phyloP scores from a whole-genome alignment of 2,113 vertebrate genomes.

The Apaloderma vittatum region DNA sequence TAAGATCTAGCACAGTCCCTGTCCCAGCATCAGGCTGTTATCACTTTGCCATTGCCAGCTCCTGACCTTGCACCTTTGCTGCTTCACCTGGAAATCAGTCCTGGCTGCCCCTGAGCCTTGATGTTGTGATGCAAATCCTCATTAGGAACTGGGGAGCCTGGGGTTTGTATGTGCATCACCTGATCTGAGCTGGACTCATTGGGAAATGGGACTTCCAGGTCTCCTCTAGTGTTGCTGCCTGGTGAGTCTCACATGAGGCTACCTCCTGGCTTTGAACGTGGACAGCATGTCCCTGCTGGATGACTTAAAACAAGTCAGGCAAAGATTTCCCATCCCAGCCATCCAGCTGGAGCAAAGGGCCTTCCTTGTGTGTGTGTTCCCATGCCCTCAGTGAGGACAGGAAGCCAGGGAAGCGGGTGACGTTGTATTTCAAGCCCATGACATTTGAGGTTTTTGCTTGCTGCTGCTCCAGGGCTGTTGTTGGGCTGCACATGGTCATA shows the following conservation, averaged over 20 bases:
- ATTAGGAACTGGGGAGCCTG: background rate
- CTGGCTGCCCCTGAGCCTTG: background rate
- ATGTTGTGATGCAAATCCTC: background rate
- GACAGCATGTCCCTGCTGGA: background rate
- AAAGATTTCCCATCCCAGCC: background rate
- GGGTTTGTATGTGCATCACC: background rate
- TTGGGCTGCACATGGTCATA: background rate
- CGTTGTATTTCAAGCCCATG: background rate
- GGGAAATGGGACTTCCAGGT: background rate
- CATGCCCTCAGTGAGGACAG: background rate
- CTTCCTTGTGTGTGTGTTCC: background rate
- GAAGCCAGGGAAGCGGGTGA: background rate
- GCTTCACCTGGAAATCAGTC: background rate
- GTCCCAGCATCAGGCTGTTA: background rate
- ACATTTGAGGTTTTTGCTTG: background rate
- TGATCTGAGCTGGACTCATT: background rate
- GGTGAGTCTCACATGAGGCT: background rate
- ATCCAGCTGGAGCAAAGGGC: background rate
- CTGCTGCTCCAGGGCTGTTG: background rate
- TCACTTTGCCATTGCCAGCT: background rate
- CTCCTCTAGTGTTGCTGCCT: background rate
- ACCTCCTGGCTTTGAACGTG: background rate
- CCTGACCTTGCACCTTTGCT: background rate
- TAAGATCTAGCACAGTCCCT: background rate
- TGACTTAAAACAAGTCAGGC: background rate